A percentile compares a stretch with the other conserved stretches of the same genome.
These are phyloP conservation scores for Danio aesculapii DNA, from an alignment of 2,797 vertebrate species.

Conservation along the genomic window DNA sequence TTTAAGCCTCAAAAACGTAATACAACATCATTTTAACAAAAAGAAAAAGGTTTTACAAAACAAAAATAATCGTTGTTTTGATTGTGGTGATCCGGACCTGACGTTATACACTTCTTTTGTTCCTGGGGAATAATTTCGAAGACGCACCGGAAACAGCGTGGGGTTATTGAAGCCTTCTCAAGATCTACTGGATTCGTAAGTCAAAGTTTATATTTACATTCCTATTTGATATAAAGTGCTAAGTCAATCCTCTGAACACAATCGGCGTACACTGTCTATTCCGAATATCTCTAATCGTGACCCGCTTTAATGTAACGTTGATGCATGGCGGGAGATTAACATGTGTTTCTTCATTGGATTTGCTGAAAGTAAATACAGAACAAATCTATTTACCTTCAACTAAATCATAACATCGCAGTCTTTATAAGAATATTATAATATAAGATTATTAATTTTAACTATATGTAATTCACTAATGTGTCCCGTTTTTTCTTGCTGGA, in stretches of 20 bases:
- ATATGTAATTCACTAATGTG: too few relatives aligned
- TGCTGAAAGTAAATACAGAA: neutral
- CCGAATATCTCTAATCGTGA: neutral
- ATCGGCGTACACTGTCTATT: too few relatives aligned
- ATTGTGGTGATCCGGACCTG: neutral
- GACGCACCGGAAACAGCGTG: constrained; percentile 40
- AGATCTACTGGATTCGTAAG: constrained; percentile 35
- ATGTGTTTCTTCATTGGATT: constrained; percentile 18
- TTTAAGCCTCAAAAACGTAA: too few relatives aligned
- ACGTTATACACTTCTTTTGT: neutral
- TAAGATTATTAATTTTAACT: too few relatives aligned
- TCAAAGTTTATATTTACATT: constrained; percentile 4
- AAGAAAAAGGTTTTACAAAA: too few relatives aligned
- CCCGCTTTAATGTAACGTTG: neutral
- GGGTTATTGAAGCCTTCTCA: neutral
- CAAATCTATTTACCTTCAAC: neutral
- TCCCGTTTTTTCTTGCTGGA: too few relatives aligned
- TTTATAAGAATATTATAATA: too few relatives aligned
- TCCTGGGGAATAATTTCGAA: constrained; percentile 2
- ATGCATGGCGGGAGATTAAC: constrained; percentile 35
- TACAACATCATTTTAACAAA: too few relatives aligned
- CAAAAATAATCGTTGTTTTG: neutral
- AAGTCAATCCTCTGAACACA: neutral
- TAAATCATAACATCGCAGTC: too few relatives aligned
- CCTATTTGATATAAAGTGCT: neutral